phyloP scores from a whole-genome alignment of 2,113 vertebrate genomes.

The Atractosteus spatula region DNA sequence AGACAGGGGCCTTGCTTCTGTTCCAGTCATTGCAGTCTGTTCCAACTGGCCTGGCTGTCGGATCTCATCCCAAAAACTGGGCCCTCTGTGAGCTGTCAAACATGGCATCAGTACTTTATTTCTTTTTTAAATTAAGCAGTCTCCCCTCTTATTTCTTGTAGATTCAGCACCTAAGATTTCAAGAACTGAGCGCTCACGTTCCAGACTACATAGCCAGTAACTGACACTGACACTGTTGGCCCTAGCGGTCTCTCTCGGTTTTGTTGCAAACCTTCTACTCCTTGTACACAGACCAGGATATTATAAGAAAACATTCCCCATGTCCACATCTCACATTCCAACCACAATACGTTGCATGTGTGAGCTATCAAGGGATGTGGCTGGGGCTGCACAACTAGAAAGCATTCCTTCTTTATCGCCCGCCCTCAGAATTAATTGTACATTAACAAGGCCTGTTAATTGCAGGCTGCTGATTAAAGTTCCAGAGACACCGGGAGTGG shows the following conservation, averaged over 20 bases:
- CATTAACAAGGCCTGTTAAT: slow-evolving; percentile 52
- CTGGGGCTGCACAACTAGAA: no score
- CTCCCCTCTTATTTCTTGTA: background rate
- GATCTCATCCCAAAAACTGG: background rate
- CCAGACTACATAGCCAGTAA: slow-evolving; percentile 40
- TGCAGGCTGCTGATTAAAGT: slow-evolving; percentile 47
- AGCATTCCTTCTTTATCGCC: slow-evolving; percentile 46
- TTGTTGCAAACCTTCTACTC: background rate
- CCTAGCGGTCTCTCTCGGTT: slow-evolving; percentile 5
- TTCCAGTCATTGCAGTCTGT: slow-evolving; percentile 24
- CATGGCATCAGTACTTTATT: slow-evolving; percentile 12
- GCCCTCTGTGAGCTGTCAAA: background rate
- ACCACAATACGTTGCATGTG: slow-evolving; percentile 34
- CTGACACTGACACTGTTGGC: slow-evolving; percentile 19
- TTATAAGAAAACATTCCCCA: background rate
- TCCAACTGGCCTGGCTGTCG: background rate
- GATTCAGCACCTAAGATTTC: slow-evolving; percentile 26
- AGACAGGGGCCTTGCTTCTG: no score
- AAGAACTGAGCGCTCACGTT: slow-evolving; percentile 17
- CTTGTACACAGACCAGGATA: background rate
- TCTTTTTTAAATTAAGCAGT: slow-evolving; percentile 16
- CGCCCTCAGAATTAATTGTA: slow-evolving; percentile 45
- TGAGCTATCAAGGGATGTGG: slow-evolving; percentile 39
- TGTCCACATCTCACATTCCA: slow-evolving; percentile 34
- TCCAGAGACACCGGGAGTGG: slow-evolving; percentile 27